These are phyloP conservation scores for Oxycera nigricornis DNA, from an alignment of 2,888 invertebrate species.

Conservation along the genomic window DNA sequence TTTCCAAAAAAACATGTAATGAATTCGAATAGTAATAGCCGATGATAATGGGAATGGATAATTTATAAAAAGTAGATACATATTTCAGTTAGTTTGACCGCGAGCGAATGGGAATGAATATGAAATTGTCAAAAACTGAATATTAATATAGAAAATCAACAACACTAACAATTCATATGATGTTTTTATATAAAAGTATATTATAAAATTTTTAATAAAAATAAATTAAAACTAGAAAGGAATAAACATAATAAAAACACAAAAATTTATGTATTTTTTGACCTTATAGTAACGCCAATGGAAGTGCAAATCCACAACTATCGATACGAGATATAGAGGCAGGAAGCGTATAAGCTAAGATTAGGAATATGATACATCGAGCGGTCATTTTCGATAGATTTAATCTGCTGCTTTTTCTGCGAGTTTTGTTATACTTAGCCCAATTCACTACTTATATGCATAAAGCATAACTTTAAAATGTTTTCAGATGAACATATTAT, in stretches of 20 bases:
- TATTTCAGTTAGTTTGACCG: background rate
- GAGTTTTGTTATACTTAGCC: too few species aligned
- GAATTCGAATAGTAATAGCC: background rate
- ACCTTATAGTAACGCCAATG: too few species aligned
- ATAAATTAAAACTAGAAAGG: constrained; percentile 22
- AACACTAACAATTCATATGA: constrained; percentile 29
- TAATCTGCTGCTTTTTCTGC: too few species aligned
- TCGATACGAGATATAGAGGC: too few species aligned
- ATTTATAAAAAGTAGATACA: background rate
- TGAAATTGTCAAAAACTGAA: background rate
- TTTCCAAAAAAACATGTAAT: background rate
- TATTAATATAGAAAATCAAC: background rate
- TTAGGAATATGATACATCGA: too few species aligned
- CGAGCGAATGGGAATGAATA: background rate
- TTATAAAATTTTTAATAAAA: constrained; percentile 26
- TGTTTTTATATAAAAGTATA: constrained; percentile 30
- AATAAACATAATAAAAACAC: constrained; percentile 14
- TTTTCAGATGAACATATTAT: too few species aligned
- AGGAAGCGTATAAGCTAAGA: too few species aligned
- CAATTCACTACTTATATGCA: too few species aligned
- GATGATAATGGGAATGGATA: background rate
- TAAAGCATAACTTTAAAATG: too few species aligned
- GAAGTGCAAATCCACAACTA: too few species aligned
- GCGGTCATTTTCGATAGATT: too few species aligned
- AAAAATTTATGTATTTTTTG: background rate